A percentile compares a stretch with the other conserved stretches of the same genome.
Evolutionary conservation across 2,113 vertebrate genomes (phyloP).

Genomic region (Chauna torquata): DNA sequence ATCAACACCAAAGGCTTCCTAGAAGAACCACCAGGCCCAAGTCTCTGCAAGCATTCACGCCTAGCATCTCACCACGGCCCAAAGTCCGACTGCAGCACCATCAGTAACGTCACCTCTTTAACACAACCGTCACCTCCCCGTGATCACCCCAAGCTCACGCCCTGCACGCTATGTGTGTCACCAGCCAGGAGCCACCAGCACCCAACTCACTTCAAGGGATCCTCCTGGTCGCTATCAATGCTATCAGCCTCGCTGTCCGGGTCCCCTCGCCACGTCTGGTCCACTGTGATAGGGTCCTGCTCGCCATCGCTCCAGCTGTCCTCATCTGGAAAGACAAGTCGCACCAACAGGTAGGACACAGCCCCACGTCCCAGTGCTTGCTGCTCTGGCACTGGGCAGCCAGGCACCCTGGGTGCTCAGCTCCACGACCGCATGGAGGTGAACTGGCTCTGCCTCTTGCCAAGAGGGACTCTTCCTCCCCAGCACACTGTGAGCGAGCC

Average conservation of each 20-base stretch:
- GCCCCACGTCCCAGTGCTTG: fast-evolving
- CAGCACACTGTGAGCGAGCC: background rate
- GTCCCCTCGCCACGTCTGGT: constrained; percentile 97
- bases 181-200: too few relatives aligned
- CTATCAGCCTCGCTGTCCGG: constrained; percentile 98
- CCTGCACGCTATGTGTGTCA: fast-evolving
- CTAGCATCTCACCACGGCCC: background rate
- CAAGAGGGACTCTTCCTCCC: background rate
- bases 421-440: fast-evolving
- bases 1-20: background rate
- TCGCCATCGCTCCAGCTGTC: constrained; percentile 96
- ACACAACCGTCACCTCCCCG: fast-evolving
- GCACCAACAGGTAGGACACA: fast-evolving
- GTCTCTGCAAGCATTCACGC: fast-evolving
- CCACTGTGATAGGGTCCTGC: constrained; percentile 87
- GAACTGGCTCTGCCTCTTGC: background rate
- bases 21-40: background rate
- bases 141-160: fast-evolving
- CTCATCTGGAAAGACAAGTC: constrained; percentile 81
- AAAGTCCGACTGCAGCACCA: background rate
- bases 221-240: constrained; percentile 96
- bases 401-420: fast-evolving
- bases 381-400: background rate
- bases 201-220: constrained; percentile 91
- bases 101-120: background rate